Conservation (phyloP, 1,140 invertebrate genomes). For the Leptopilina clavipes region DNA sequence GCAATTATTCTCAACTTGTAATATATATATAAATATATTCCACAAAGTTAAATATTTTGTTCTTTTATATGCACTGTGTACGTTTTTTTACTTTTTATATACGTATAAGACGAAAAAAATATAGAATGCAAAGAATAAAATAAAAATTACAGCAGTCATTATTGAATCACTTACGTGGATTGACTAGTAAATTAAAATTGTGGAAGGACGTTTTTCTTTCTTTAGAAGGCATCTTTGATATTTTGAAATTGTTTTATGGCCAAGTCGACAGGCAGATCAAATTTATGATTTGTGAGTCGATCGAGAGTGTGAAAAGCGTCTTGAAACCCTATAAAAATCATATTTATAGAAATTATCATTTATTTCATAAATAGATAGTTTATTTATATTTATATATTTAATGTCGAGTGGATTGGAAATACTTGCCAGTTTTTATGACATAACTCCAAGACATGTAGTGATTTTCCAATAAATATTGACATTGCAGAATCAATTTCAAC, state of each 20-base stretch:
- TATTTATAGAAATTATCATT: conserved; percentile 27
- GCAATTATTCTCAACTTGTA: conserved; percentile 24
- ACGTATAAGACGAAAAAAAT: neutral
- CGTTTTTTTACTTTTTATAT: neutral
- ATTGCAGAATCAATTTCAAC: conserved; percentile 94
- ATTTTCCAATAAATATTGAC: conserved; percentile 88
- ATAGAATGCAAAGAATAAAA: neutral
- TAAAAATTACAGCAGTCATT: neutral
- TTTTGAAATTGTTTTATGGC: conserved; percentile 97
- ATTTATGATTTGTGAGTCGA: conserved; percentile 88
- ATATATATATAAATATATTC: conserved; percentile 15
- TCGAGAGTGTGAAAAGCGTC: conserved; percentile 95
- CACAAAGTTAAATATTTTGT: conserved; percentile 26
- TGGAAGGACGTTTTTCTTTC: conserved; percentile 21
- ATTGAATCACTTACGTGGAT: conserved; percentile 32
- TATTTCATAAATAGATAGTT: conserved; percentile 25
- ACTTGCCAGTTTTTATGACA: conserved; percentile 90
- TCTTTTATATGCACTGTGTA: neutral
- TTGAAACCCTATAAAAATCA: conserved; percentile 86
- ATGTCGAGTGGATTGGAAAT: conserved; percentile 27
- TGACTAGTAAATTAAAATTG: conserved; percentile 18
- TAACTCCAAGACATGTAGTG: conserved; percentile 98
- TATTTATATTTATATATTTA: too few species aligned
- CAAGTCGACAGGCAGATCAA: conserved; percentile 95
- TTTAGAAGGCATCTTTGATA: conserved; percentile 96